A percentile compares a stretch with the other conserved stretches of the same genome.
phyloP scores from a whole-genome alignment of 2,888 invertebrate genomes.

The Scaptomyza flava region DNA sequence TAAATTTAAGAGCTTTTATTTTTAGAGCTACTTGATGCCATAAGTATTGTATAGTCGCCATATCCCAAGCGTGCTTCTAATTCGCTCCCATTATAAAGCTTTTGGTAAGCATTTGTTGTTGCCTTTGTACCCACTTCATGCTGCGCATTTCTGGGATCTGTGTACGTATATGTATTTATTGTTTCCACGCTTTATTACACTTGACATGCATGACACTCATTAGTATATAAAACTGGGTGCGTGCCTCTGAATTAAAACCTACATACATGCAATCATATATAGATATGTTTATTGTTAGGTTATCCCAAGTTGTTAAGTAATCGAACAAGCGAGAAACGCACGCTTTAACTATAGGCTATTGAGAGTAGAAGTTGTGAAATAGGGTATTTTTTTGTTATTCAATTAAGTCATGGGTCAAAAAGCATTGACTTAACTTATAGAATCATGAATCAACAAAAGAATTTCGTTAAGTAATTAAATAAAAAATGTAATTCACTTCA shows the following conservation, averaged over 20 bases:
- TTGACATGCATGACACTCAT: conserved; percentile 53
- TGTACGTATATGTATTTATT: conserved; percentile 7
- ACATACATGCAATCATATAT: conserved; percentile 3
- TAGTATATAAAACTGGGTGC: conserved; percentile 25
- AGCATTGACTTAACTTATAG: conserved; percentile 6
- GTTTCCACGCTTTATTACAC: conserved; percentile 44
- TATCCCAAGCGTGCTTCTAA: conserved; percentile 44
- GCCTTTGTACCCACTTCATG: conserved; percentile 13
- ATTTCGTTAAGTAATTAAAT: conserved; percentile 1
- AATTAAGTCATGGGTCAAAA: conserved; percentile 30
- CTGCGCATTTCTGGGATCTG: conserved; percentile 36
- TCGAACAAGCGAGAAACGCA: neutral
- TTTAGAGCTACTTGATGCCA: conserved; percentile 10
- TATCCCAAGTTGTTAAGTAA: conserved; percentile 14
- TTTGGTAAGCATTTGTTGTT: conserved; percentile 7
- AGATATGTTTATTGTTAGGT: conserved; percentile 24
- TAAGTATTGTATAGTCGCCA: conserved; percentile 6
- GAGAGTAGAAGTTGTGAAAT: neutral
- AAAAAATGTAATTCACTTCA: neutral
- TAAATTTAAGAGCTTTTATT: conserved; percentile 2
- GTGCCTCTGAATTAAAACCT: conserved; percentile 16
- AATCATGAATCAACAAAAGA: conserved; percentile 20
- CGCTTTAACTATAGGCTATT: neutral
- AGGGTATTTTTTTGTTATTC: conserved; percentile 17
- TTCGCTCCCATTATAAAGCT: conserved; percentile 16